A percentile compares a stretch with the other conserved stretches of the same genome.
phyloP scores from a whole-genome alignment of 2,888 invertebrate species.

The Exocentrus adspersus region DNA sequence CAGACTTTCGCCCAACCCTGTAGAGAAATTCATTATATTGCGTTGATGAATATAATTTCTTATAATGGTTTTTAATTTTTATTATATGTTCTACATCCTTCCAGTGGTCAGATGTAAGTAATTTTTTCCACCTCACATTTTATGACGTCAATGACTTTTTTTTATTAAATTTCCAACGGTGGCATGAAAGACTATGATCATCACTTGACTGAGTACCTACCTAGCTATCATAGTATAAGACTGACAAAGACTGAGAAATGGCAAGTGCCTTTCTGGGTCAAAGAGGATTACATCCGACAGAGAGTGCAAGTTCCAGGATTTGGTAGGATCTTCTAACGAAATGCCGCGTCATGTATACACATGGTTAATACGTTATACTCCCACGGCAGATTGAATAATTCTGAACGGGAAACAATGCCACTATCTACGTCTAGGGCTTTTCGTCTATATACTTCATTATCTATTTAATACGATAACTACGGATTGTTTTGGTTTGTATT shows the following conservation, averaged over 20 bases:
- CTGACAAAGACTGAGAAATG: conserved; percentile 37
- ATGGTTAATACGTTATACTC: conserved; percentile 60
- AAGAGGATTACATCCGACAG: conserved; percentile 58
- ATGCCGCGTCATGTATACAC: conserved; percentile 60
- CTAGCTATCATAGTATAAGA: conserved; percentile 21
- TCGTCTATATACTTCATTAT: conserved; percentile 28
- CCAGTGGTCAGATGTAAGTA: no score
- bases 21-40: no score
- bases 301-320: conserved; percentile 58
- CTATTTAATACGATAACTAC: conserved; percentile 12
- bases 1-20: no score
- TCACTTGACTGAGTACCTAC: conserved; percentile 27
- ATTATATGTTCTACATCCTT: no score
- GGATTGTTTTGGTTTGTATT: neutral
- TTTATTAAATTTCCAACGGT: no score
- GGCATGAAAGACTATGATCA: conserved; percentile 18
- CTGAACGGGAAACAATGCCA: conserved; percentile 17
- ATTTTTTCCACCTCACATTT: no score
- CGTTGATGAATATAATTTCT: no score
- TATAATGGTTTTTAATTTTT: no score
- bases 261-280: conserved; percentile 59
- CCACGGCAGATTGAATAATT: conserved; percentile 51
- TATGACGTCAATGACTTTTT: no score
- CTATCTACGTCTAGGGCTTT: conserved; percentile 10
- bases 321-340: conserved; percentile 51